Evolutionary conservation across 2,113 vertebrate species (phyloP).

Genomic region (Phyllopteryx taeniolatus): DNA sequence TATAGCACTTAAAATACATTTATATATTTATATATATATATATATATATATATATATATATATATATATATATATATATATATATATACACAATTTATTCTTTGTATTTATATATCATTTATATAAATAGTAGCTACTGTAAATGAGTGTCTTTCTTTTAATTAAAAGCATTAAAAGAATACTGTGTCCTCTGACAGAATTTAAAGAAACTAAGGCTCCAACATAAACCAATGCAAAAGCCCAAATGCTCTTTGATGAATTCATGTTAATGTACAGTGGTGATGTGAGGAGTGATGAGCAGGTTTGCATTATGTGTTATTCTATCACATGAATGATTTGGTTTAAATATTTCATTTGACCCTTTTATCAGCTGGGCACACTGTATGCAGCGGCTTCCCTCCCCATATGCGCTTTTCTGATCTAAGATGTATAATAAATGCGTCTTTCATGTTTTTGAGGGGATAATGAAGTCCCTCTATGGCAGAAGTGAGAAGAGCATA

Average conservation of each 20-base stretch:
- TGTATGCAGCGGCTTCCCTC: slow-evolving; percentile 27
- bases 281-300: too few relatives aligned
- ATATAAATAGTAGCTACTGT: neutral
- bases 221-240: slow-evolving; percentile 3
- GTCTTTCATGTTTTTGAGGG: slow-evolving; percentile 77
- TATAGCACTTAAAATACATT: neutral
- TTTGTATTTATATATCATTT: too few relatives aligned
- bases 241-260: neutral
- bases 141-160: neutral
- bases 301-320: slow-evolving; percentile 9
- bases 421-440: slow-evolving; percentile 80
- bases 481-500: slow-evolving; percentile 56
- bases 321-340: slow-evolving; percentile 46
- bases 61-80: too few relatives aligned
- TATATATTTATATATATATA: too few relatives aligned
- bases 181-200: slow-evolving; percentile 13
- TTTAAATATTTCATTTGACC: slow-evolving; percentile 64
- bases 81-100: too few relatives aligned
- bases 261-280: neutral
- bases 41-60: too few relatives aligned
- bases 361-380: slow-evolving; percentile 54
- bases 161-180: neutral
- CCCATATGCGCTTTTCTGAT: slow-evolving; percentile 71
- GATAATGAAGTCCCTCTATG: slow-evolving; percentile 73
- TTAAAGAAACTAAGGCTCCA: neutral